Evolutionary conservation across 1,140 invertebrate genomes (phyloP).

Genomic region (Drosophila ficusphila): DNA sequence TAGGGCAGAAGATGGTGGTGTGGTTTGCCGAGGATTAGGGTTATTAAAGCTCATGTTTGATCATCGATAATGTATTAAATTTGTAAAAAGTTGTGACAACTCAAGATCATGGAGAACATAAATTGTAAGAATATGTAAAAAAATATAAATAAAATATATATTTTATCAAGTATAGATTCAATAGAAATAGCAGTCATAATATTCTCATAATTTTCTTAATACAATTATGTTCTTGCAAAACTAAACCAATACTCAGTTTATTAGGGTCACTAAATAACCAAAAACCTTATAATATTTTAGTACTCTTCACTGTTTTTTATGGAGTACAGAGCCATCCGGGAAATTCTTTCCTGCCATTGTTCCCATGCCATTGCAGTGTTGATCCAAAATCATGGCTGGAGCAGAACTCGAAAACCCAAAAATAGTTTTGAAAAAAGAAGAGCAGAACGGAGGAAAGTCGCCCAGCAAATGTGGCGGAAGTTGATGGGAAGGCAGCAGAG

Average conservation of each 20-base stretch:
- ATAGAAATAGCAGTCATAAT: too few relatives aligned
- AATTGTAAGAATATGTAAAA: background rate
- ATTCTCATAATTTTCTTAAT: too few relatives aligned
- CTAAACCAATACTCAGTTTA: too few relatives aligned
- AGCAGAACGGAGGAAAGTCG: slow-evolving; percentile 12
- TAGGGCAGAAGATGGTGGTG: background rate
- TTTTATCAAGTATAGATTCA: too few relatives aligned
- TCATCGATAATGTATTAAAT: background rate
- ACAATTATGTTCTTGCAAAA: too few relatives aligned
- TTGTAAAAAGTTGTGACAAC: too few relatives aligned
- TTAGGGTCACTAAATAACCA: too few relatives aligned
- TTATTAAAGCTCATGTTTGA: background rate
- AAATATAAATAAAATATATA: too few relatives aligned
- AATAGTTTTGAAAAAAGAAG: slow-evolving; percentile 59
- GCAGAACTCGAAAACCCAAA: slow-evolving; percentile 50
- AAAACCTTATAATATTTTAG: background rate
- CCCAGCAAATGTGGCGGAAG: slow-evolving; percentile 68
- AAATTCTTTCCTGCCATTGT: slow-evolving; percentile 30
- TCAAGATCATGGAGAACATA: background rate
- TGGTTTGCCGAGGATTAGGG: background rate
- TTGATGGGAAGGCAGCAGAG: slow-evolving; percentile 47
- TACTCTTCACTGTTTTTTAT: background rate
- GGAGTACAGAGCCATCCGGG: background rate
- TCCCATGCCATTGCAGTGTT: slow-evolving; percentile 10
- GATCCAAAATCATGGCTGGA: slow-evolving; percentile 38